Conservation (phyloP, 2,888 invertebrate genomes). For the Kuschelorhynchus macadamiae region DNA sequence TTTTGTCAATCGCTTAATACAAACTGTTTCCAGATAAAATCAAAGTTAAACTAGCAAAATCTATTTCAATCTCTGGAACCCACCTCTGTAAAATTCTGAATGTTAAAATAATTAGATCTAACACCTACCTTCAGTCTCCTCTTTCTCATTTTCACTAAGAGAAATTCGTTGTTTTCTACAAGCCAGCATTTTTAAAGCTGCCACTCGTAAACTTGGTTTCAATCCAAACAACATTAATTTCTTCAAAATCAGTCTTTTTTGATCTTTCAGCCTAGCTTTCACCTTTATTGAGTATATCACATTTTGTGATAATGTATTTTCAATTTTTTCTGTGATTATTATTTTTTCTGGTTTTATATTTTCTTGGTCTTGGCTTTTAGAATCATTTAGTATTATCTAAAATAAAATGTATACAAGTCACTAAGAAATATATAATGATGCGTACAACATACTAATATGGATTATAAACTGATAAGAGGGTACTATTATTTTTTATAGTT, state of each 20-base stretch:
- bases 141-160: conserved; percentile 60
- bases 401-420: neutral
- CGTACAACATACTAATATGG: too few relatives aligned
- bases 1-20: too few relatives aligned
- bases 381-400: conserved; percentile 37
- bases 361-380: conserved; percentile 44
- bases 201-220: conserved; percentile 67
- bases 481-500: too few relatives aligned
- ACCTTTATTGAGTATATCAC: conserved; percentile 63
- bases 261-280: conserved; percentile 64
- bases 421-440: too few relatives aligned
- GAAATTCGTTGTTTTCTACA: conserved; percentile 65
- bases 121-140: conserved; percentile 59
- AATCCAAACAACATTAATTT: conserved; percentile 66
- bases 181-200: conserved; percentile 66
- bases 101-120: too few relatives aligned
- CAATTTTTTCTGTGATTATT: conserved; percentile 62
- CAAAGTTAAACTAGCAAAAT: too few relatives aligned
- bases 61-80: too few relatives aligned
- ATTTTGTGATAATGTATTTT: conserved; percentile 55
- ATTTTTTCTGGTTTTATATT: conserved; percentile 58
- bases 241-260: conserved; percentile 65
- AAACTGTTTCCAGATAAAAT: too few relatives aligned
- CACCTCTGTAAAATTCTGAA: too few relatives aligned
- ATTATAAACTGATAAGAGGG: too few relatives aligned